A percentile compares a stretch with the other conserved stretches of the same genome.
phyloP scores from a whole-genome alignment of 1,140 invertebrate genomes.

The Planococcus citri region DNA sequence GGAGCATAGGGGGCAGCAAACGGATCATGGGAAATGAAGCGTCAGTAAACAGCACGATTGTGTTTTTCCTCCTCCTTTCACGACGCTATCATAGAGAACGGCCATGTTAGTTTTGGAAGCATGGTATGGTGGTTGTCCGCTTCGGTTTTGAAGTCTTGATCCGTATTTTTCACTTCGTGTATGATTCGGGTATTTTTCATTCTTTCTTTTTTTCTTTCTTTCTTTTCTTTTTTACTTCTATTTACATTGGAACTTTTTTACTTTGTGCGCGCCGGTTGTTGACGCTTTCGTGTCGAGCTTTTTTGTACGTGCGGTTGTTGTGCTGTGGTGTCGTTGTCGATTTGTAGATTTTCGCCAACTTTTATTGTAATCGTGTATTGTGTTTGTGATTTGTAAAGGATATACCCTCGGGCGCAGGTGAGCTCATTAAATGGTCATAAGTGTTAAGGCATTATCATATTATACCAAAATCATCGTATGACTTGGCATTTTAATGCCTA shows the following conservation, averaged over 20 bases:
- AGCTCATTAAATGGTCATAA: not conserved
- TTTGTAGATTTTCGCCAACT: not conserved
- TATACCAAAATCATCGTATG: not conserved
- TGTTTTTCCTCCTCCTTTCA: constrained; percentile 18
- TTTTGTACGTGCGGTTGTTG: not conserved
- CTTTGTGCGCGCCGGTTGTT: not conserved
- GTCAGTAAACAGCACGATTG: constrained; percentile 19
- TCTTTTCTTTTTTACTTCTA: too few species aligned
- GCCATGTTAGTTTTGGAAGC: constrained; percentile 18
- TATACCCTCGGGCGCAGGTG: not conserved
- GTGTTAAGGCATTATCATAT: not conserved
- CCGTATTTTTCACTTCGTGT: constrained; percentile 1
- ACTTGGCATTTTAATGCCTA: not conserved
- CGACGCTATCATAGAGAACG: not conserved
- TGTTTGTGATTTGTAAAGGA: not conserved
- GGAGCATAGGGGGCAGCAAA: constrained; percentile 10
- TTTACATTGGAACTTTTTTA: not conserved
- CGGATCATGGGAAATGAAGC: constrained; percentile 19
- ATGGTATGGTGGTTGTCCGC: constrained; percentile 14
- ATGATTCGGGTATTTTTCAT: not conserved
- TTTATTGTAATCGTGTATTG: not conserved
- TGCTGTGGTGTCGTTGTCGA: not conserved
- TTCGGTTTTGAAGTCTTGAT: not conserved
- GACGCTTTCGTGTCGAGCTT: not conserved
- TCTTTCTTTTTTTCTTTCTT: too few species aligned